Base-by-base conservation (phyloP, 2,888 invertebrate species). In the Napeogenes sylphis region DNA sequence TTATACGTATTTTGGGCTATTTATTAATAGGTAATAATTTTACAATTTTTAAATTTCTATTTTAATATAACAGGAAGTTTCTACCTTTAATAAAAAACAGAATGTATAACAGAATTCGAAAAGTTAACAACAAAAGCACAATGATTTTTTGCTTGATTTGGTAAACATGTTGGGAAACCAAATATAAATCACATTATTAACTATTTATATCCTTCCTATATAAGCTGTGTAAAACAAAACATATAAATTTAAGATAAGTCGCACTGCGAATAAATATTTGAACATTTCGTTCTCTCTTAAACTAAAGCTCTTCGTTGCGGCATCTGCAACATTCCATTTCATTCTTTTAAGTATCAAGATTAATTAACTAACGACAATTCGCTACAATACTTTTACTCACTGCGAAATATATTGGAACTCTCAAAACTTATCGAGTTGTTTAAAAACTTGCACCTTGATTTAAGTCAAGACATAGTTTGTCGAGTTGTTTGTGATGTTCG, bases 391-490 rank as follows among this genome's bases (percentile, higher is more conserved):
- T 64, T 62, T 38, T 55, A 38, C 59, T 62, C 46, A 55, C 60
- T 62, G 53, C 58, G 64, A 58, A 66, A 64, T 59, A 59, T 33
- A 46, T 51, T 51, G 30, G 45, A 54, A 61, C 63, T 60, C 60
- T 60, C 56, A 56, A 58, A 58, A 64, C 59, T 66, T 66, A 66
- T 66, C 62, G 62, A 59, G 58, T 58, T 66, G 46, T 55, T 53
- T 46, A 46, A 64, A 64, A 64, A 62, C 55, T 55, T 51, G 59
- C 62, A 66, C 59, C 58, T 64, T 53, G 55, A 58, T 56, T 46
- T 61, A 54, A 58, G 59, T 64, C 62, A 60, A 58, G 55, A 47
- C 56, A 62, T 60, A 64, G 60, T 67, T 67, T 67, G 60, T 58
- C 8, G 51, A 21, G n/a, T 3, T 51, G 51, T 12, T 51, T 51